These are phyloP conservation scores for Muntiacus reevesi DNA, from an alignment of 2,113 vertebrate genomes.

Conservation along the genomic window DNA sequence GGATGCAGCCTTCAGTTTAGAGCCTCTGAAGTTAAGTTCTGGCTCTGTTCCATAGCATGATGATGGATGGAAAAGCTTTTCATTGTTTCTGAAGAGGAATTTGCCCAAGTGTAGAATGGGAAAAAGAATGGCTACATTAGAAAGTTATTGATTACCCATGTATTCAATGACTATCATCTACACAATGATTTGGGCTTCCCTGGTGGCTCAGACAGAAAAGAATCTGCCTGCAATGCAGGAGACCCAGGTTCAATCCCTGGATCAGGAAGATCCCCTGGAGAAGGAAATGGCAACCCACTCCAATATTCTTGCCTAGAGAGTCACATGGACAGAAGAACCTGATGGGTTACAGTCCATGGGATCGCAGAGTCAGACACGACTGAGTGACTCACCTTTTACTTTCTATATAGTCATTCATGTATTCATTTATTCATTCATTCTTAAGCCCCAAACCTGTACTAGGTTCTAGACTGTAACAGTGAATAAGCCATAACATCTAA, in stretches of 20 bases:
- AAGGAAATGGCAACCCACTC: background rate
- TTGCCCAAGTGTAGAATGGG: background rate
- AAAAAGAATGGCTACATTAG: background rate
- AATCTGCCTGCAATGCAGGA: background rate
- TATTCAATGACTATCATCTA: background rate
- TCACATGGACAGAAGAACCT: background rate
- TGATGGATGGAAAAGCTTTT: background rate
- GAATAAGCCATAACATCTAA: background rate
- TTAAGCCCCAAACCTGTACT: background rate
- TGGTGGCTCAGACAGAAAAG: background rate
- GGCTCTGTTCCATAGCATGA: background rate
- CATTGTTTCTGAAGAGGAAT: background rate
- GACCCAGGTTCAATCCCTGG: background rate
- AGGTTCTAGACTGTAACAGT: background rate
- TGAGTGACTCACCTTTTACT: background rate
- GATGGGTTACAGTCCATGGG: background rate
- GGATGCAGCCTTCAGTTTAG: background rate
- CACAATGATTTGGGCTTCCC: background rate
- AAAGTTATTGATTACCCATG: background rate
- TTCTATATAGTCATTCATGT: background rate
- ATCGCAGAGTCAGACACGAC: background rate
- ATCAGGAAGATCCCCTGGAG: background rate
- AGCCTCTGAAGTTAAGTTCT: background rate
- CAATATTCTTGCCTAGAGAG: background rate
- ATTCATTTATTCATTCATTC: background rate